Base-by-base conservation (phyloP, 2,797 vertebrate species). In the Chrysolophus pictus region DNA sequence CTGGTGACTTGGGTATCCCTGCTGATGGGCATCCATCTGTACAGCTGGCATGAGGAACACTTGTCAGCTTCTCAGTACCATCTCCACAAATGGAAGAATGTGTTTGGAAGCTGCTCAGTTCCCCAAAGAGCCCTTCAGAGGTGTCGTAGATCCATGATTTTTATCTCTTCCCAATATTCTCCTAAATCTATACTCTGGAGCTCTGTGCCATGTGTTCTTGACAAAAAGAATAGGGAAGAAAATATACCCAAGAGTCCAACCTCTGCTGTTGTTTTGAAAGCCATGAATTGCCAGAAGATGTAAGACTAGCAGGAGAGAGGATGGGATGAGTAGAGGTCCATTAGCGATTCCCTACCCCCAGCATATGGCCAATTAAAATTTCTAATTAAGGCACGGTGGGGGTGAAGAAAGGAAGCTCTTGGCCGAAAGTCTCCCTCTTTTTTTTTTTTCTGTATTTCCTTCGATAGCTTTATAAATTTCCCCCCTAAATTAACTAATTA, bases 401-500 rank as follows among this genome's bases (percentile, higher is more conserved):
- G 88, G 81, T 90, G 89, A 91, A 88, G 81, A 87, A 94, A 92
- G 73, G 90, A 90, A 87, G 82, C 58, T 94, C 71, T 81, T 81
- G 91, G 93, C 83, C 65, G 6, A 94, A 96, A 90, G 83, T 92
- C 91, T 63, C 90, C 90, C 75, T 87, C 95, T 84, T 83, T 94
- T 96, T 91, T 96, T 91, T 96, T 86, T 49, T 24, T 6, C 93
- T 82, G 70, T 76, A 84, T 96, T 97, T 96, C 81, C 68, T 95
- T 93, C 90, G 0, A 94, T 91, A 94, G 94, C 91, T 90, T 95
- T 95, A 95, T 94, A 96, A 93, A 96, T 95, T 95, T 93, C 18
- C 74, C 41, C 71, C 88, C 76, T 81, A 97, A 96, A 96, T 95
- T 95, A 96, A 95, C 95, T 97, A 96, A 97, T 97, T 97, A 97